Percentiles rank a stretch among this genome's conserved stretches.
phyloP scores from a whole-genome alignment of 2,797 vertebrate species.

The Naso thynnoides region DNA sequence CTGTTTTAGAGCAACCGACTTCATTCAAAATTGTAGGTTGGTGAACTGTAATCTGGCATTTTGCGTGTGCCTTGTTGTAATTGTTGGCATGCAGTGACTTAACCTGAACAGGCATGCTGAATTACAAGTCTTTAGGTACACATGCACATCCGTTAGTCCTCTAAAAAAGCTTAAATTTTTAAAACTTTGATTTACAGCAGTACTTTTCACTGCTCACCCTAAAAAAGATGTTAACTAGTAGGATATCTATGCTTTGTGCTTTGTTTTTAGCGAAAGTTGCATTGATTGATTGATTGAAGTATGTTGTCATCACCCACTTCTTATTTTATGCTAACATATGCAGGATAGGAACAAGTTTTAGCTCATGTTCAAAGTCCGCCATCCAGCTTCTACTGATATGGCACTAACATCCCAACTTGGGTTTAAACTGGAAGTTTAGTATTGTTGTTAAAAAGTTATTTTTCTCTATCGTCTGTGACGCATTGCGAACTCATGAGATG shows the following conservation, averaged over 20 bases:
- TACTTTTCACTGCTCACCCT: background rate
- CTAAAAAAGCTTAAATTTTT: background rate
- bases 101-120: slow-evolving; percentile 24
- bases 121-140: slow-evolving; percentile 13
- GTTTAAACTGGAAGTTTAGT: background rate
- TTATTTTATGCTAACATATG: background rate
- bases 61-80: slow-evolving; percentile 15
- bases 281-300: no score
- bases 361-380: background rate
- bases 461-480: slow-evolving; percentile 1
- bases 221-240: background rate
- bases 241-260: background rate
- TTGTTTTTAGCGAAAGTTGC: background rate
- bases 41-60: slow-evolving; percentile 55
- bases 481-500: background rate
- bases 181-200: background rate
- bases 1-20: slow-evolving; percentile 54
- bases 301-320: no score
- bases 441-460: background rate
- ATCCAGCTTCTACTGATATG: background rate
- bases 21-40: slow-evolving; percentile 57
- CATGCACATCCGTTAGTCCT: slow-evolving; percentile 3
- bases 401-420: background rate
- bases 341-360: background rate
- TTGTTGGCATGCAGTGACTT: slow-evolving; percentile 28